A percentile compares a stretch with the other conserved stretches of the same genome.
These are phyloP conservation scores for Nasua narica DNA, from an alignment of 2,797 vertebrate species.

Conservation along the genomic window DNA sequence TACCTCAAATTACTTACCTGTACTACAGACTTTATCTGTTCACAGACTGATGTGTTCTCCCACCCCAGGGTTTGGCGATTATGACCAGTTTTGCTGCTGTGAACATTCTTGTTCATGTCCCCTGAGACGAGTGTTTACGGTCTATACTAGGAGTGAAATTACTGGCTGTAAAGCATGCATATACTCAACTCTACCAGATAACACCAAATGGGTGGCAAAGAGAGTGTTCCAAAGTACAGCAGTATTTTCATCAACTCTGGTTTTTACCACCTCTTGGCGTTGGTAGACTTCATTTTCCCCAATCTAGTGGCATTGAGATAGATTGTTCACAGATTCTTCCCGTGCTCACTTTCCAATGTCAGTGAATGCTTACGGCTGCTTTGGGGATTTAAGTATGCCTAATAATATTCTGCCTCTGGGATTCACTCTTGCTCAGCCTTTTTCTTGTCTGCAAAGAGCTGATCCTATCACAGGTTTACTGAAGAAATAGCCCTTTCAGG, in stretches of 20 bases:
- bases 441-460: slow-evolving; percentile 45
- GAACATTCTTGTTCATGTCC: neutral
- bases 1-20: neutral
- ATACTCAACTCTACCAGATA: neutral
- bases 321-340: neutral
- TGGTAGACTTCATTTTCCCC: slow-evolving; percentile 23
- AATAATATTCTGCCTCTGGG: slow-evolving; percentile 2
- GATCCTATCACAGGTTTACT: slow-evolving; percentile 62
- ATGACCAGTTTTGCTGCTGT: neutral
- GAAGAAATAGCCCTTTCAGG: slow-evolving; percentile 71
- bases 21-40: neutral
- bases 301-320: neutral
- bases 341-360: slow-evolving; percentile 31
- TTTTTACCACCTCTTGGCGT: neutral
- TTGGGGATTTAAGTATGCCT: neutral
- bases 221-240: neutral
- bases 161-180: neutral
- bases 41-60: neutral
- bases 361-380: neutral
- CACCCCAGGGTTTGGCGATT: neutral
- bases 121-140: neutral
- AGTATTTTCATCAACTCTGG: neutral
- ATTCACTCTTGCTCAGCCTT: slow-evolving; percentile 9
- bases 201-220: slow-evolving; percentile 23
- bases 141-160: neutral